phyloP scores from a whole-genome alignment of 2,797 vertebrate genomes.

The Capromys pilorides region DNA sequence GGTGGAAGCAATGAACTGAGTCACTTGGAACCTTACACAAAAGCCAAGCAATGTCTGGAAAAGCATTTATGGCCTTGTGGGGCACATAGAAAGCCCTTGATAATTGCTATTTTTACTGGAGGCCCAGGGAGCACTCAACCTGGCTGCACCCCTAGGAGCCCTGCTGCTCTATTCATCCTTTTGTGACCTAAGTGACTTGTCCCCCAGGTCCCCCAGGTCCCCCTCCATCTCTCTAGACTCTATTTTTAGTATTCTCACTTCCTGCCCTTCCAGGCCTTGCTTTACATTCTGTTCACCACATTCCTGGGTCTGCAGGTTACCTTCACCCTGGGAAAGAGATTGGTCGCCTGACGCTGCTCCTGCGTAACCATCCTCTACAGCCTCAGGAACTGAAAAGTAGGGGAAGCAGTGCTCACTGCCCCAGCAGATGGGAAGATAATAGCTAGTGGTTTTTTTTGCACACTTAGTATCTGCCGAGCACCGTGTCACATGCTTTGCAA shows the following conservation, averaged over 20 bases:
- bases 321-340: not conserved
- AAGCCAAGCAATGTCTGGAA: not conserved
- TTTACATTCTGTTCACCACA: not conserved
- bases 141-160: not conserved
- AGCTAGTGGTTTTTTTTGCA: not conserved
- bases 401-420: not conserved
- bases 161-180: not conserved
- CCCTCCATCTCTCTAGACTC: not conserved
- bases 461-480: not conserved
- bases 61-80: not conserved
- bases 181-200: not conserved
- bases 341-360: not conserved
- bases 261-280: not conserved
- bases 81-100: not conserved
- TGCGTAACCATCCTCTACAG: accelerated
- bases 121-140: not conserved
- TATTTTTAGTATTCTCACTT: not conserved
- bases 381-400: not conserved
- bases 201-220: no score
- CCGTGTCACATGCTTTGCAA: not conserved
- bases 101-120: not conserved
- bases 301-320: not conserved
- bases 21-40: not conserved
- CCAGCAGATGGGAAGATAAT: not conserved
- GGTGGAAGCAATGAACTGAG: not conserved